Percentiles rank a stretch among this genome's conserved stretches.
phyloP scores from a whole-genome alignment of 2,113 vertebrate species.

The Oryzias celebensis region DNA sequence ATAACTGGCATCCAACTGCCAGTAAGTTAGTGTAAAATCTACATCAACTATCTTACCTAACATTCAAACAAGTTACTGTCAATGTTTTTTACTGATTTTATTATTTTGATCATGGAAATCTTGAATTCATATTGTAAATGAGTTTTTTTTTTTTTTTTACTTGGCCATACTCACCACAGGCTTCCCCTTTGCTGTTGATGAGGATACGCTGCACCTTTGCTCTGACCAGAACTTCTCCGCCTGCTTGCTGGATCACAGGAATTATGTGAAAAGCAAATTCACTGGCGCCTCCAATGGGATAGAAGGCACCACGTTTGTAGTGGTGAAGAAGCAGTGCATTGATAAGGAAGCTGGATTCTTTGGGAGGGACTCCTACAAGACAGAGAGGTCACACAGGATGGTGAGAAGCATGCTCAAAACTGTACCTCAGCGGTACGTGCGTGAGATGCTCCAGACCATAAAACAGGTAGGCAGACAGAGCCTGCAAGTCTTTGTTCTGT shows the following conservation, averaged over 20 bases:
- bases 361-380: conserved; percentile 77
- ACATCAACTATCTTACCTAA: no score
- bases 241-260: conserved; percentile 75
- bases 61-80: no score
- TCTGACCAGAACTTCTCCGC: conserved; percentile 78
- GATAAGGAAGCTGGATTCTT: conserved; percentile 83
- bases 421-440: background rate
- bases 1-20: no score
- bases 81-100: no score
- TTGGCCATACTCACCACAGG: conserved; percentile 67
- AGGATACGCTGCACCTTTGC: conserved; percentile 79
- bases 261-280: conserved; percentile 81
- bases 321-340: conserved; percentile 81
- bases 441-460: conserved; percentile 56
- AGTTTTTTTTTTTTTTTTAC: no score
- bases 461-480: conserved; percentile 76
- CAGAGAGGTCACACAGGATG: background rate
- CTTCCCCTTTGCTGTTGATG: conserved; percentile 59
- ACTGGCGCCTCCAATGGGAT: conserved; percentile 80
- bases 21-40: no score
- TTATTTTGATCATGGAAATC: no score
- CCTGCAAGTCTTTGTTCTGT: conserved; percentile 74
- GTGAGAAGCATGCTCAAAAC: background rate
- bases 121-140: no score
- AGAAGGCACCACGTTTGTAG: conserved; percentile 84